phyloP scores from a whole-genome alignment of 2,113 vertebrate genomes.

The Vidua macroura region DNA sequence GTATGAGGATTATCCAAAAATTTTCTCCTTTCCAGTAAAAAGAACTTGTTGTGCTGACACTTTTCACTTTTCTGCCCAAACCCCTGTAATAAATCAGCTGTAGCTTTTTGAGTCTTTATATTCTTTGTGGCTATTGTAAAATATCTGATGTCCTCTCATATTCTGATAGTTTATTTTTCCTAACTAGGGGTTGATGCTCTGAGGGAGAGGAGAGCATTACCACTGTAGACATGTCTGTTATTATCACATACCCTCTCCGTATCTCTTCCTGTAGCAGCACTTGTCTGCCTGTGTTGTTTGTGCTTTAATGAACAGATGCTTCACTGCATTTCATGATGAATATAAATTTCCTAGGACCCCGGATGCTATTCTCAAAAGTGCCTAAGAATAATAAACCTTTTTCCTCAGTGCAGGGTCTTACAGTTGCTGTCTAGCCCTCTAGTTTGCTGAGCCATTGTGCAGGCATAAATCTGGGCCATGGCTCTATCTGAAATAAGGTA shows the following conservation, averaged over 20 bases:
- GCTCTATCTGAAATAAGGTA: conserved; percentile 58
- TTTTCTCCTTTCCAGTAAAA: neutral
- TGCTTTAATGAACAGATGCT: conserved; percentile 35
- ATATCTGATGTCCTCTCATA: neutral
- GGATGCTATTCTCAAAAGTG: conserved; percentile 29
- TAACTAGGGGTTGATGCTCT: neutral
- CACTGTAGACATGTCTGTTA: neutral
- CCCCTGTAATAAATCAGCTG: neutral
- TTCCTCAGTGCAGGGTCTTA: conserved; percentile 6
- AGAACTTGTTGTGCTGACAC: neutral
- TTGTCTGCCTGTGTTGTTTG: neutral
- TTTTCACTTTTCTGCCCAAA: neutral
- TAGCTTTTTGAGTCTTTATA: neutral
- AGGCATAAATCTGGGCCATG: conserved; percentile 50
- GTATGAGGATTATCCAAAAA: neutral
- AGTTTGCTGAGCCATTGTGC: conserved; percentile 53
- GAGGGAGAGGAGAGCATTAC: neutral
- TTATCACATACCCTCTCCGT: neutral
- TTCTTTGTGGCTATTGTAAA: neutral
- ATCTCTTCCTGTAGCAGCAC: neutral
- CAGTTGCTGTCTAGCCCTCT: neutral
- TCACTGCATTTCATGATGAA: neutral
- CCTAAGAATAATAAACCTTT: conserved; percentile 29
- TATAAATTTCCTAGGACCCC: conserved; percentile 11
- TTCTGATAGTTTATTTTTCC: neutral